Percentiles rank a stretch among this genome's conserved stretches.
phyloP scores from a whole-genome alignment of 2,888 invertebrate species.

The Papilio protenor region DNA sequence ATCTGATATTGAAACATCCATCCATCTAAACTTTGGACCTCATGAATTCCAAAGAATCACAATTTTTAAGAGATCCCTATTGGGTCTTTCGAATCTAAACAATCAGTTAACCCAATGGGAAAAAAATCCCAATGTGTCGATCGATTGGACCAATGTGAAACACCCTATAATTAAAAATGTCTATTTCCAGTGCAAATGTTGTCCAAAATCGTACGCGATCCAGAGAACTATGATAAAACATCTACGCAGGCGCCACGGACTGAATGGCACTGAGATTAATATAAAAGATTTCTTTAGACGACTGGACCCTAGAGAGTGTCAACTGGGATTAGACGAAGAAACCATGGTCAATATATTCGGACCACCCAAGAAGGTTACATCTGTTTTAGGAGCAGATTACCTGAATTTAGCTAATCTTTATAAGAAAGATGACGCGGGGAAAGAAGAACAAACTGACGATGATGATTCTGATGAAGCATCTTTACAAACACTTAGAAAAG shows the following conservation, averaged over 20 bases:
- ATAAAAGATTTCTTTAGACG: slow-evolving; percentile 65
- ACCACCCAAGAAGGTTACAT: slow-evolving; percentile 59
- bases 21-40: no score
- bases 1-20: no score
- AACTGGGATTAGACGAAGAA: slow-evolving; percentile 70
- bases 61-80: no score
- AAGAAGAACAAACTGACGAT: slow-evolving; percentile 46
- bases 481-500: slow-evolving; percentile 24
- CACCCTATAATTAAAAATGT: background rate
- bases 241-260: slow-evolving; percentile 73
- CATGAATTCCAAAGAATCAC: no score
- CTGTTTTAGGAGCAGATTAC: slow-evolving; percentile 59
- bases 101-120: no score
- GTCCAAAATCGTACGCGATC: slow-evolving; percentile 77
- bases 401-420: slow-evolving; percentile 54
- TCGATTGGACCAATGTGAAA: no score
- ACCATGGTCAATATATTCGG: slow-evolving; percentile 73
- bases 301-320: slow-evolving; percentile 73
- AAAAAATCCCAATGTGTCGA: no score
- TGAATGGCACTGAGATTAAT: slow-evolving; percentile 60
- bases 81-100: no score
- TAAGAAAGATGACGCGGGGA: slow-evolving; percentile 47
- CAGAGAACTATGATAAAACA: slow-evolving; percentile 77
- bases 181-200: slow-evolving; percentile 77
- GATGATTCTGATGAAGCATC: slow-evolving; percentile 35